Percentiles rank a stretch among this genome's conserved stretches.
phyloP scores from a whole-genome alignment of 2,888 invertebrate species.

The Ypsolopha sequella region DNA sequence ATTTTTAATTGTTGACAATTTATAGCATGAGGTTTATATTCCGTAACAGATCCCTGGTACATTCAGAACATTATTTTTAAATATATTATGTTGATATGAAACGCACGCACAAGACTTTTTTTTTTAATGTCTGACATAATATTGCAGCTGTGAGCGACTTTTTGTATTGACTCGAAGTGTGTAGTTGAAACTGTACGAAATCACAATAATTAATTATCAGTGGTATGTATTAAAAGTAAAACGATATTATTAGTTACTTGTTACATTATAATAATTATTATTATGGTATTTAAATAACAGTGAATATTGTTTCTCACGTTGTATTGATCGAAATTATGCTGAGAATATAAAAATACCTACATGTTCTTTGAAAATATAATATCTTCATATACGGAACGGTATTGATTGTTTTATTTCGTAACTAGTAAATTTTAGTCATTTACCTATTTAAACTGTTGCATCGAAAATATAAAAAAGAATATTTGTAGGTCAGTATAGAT shows the following conservation, averaged over 20 bases:
- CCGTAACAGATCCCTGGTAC: no score
- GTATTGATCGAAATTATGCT: conserved; percentile 62
- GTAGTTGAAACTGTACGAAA: conserved; percentile 40
- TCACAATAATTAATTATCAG: conserved; percentile 50
- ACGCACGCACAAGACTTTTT: conserved; percentile 8
- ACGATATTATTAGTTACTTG: conserved; percentile 59
- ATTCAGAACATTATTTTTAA: not conserved
- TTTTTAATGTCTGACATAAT: conserved; percentile 23
- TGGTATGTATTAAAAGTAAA: conserved; percentile 34
- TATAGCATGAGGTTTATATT: no score
- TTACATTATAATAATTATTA: conserved; percentile 34
- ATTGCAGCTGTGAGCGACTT: conserved; percentile 37
- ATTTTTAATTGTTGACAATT: no score
- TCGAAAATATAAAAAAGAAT: no score
- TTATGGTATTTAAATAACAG: conserved; percentile 45
- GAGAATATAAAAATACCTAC: conserved; percentile 48
- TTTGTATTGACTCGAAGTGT: conserved; percentile 57
- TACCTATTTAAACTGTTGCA: no score
- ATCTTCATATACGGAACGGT: conserved; percentile 57
- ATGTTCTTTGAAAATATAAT: conserved; percentile 70
- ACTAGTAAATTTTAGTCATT: not conserved
- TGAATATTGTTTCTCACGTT: conserved; percentile 62
- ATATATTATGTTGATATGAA: conserved; percentile 16
- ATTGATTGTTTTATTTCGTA: conserved; percentile 17
- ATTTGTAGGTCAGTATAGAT: no score